These are phyloP conservation scores for Cryptocheilus praepositus DNA, from an alignment of 2,888 invertebrate genomes.

Conservation along the genomic window DNA sequence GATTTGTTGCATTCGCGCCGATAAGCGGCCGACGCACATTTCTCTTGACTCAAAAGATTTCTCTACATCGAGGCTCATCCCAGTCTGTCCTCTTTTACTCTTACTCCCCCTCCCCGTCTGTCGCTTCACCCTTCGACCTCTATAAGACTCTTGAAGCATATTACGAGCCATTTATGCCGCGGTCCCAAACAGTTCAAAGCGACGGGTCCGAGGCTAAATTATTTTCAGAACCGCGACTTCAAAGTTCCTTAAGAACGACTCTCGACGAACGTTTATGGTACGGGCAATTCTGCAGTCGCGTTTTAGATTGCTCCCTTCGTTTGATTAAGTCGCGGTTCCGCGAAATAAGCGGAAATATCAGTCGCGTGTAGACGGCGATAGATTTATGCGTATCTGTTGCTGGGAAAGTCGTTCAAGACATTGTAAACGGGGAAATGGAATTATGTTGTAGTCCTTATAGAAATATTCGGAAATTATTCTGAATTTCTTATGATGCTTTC, in stretches of 20 bases:
- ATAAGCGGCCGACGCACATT: conserved; percentile 8
- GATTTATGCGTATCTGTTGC: too few relatives aligned
- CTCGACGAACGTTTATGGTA: conserved; percentile 23
- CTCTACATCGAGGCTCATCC: conserved; percentile 26
- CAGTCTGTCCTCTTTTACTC: conserved; percentile 15
- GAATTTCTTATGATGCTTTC: too few relatives aligned
- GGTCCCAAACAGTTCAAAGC: conserved; percentile 36
- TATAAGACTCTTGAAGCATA: conserved; percentile 41
- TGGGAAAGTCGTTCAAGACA: too few relatives aligned
- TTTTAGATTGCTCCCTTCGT: too few relatives aligned
- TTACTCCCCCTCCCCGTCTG: conserved; percentile 16
- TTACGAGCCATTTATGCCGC: conserved; percentile 38
- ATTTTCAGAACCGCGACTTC: conserved; percentile 39
- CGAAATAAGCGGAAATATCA: too few relatives aligned
- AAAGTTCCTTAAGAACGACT: conserved; percentile 33
- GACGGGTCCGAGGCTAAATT: conserved; percentile 34
- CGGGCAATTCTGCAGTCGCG: conserved; percentile 2
- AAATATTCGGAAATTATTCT: too few relatives aligned
- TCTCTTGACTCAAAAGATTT: conserved; percentile 41
- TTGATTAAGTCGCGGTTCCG: too few relatives aligned
- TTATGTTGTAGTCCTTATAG: too few relatives aligned
- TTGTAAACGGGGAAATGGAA: too few relatives aligned
- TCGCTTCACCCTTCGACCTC: conserved; percentile 17
- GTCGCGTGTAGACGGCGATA: too few relatives aligned
- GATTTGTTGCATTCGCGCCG: conserved; percentile 44